Conservation (phyloP, 2,113 vertebrate species). For the Noturus placidus region DNA sequence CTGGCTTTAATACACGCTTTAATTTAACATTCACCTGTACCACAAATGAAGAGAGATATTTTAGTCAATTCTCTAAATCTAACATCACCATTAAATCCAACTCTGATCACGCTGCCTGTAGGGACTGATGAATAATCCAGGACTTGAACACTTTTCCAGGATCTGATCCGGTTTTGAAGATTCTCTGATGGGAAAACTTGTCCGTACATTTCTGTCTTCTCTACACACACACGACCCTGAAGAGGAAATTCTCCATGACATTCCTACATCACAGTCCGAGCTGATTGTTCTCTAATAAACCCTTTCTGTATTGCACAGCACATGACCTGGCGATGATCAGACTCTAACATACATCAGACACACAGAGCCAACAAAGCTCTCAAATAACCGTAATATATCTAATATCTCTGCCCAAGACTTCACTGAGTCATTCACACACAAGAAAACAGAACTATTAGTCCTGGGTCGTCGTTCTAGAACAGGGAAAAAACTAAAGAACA, state of each 20-base stretch:
- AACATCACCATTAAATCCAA: too few relatives aligned
- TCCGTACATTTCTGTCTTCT: neutral
- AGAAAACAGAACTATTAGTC: neutral
- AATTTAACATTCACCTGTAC: neutral
- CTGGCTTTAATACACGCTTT: neutral
- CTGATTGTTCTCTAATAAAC: neutral
- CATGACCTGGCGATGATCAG: slow-evolving; percentile 15
- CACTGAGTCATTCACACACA: slow-evolving; percentile 29
- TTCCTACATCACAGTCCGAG: neutral
- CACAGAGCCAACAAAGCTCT: neutral
- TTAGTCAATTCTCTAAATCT: neutral
- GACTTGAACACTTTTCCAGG: too few relatives aligned
- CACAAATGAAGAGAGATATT: neutral
- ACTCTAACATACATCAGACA: neutral
- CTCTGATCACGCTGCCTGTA: neutral
- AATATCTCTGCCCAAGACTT: neutral
- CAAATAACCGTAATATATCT: neutral
- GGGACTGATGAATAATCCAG: too few relatives aligned
- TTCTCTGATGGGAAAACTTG: neutral
- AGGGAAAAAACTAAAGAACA: neutral
- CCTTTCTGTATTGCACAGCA: neutral
- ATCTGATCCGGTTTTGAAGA: neutral
- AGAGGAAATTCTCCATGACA: neutral
- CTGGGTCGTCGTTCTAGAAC: neutral
- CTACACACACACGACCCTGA: neutral